These are phyloP conservation scores for Agelaius phoeniceus DNA, from an alignment of 2,113 vertebrate genomes.

Conservation along the genomic window DNA sequence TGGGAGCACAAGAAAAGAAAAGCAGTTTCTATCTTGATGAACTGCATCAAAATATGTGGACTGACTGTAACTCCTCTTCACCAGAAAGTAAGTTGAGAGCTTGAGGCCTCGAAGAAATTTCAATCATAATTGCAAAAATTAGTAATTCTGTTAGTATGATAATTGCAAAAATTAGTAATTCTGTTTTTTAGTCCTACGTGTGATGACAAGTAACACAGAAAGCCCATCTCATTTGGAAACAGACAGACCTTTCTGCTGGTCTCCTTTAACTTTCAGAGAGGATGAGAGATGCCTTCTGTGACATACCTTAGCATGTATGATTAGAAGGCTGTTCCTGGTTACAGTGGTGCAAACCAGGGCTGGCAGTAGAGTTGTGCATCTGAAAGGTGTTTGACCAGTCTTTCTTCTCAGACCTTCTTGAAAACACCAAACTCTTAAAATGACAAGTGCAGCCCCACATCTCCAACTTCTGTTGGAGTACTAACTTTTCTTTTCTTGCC, in stretches of 20 bases:
- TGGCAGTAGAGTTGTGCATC: neutral
- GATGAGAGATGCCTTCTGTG: accelerated
- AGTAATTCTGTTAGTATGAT: neutral
- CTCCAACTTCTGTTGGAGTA: neutral
- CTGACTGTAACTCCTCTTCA: neutral
- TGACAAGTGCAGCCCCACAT: neutral
- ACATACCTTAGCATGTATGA: neutral
- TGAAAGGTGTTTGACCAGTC: neutral
- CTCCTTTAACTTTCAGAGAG: neutral
- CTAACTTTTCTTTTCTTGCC: neutral
- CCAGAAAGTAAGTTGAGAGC: neutral
- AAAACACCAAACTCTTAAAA: neutral
- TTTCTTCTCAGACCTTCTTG: neutral
- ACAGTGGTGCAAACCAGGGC: neutral
- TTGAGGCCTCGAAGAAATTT: neutral
- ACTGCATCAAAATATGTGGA: neutral
- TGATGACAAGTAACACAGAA: neutral
- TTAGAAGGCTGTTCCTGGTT: neutral
- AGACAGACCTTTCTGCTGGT: neutral
- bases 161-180: neutral
- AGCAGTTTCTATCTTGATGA: neutral
- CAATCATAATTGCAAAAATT: neutral
- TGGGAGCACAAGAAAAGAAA: neutral
- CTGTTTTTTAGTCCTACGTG: neutral
- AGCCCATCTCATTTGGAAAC: neutral